phyloP scores from a whole-genome alignment of 2,888 invertebrate genomes.

The Allacma fusca region DNA sequence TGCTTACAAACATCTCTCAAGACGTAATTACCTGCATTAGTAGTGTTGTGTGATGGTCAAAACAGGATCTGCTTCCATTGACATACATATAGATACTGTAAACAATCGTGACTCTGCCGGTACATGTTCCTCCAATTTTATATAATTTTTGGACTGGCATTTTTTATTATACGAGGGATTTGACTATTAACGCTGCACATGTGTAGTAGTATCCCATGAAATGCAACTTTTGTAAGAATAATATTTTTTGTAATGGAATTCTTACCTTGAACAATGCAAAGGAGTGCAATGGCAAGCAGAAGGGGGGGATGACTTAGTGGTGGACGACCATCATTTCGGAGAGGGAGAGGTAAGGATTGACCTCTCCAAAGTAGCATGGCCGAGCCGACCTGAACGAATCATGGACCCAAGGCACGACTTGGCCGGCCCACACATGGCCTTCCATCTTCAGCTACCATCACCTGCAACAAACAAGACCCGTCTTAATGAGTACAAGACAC shows the following conservation, averaged over 20 bases:
- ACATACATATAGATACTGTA: too few species aligned
- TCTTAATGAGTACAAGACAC: too few species aligned
- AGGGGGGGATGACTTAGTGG: conserved; percentile 40
- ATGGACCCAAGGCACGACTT: conserved; percentile 56
- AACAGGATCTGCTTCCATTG: too few species aligned
- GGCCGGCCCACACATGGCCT: conserved; percentile 57
- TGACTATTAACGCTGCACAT: too few species aligned
- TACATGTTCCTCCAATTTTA: too few species aligned
- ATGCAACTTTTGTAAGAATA: neutral
- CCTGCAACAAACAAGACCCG: conserved; percentile 47
- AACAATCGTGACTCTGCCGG: too few species aligned
- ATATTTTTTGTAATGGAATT: neutral
- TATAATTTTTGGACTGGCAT: too few species aligned
- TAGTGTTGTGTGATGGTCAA: too few species aligned
- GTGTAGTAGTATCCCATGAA: too few species aligned
- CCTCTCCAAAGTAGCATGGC: conserved; percentile 61
- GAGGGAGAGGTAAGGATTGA: conserved; percentile 60
- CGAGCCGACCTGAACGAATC: conserved; percentile 55
- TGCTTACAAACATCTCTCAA: too few species aligned
- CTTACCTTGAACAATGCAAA: conserved; percentile 61
- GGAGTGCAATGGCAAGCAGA: conserved; percentile 56
- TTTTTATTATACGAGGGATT: too few species aligned
- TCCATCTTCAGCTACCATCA: conserved; percentile 59
- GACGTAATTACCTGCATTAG: too few species aligned
- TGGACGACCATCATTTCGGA: conserved; percentile 58